Evolutionary conservation across 2,888 invertebrate species (phyloP).

Genomic region (Thyatira batis): DNA sequence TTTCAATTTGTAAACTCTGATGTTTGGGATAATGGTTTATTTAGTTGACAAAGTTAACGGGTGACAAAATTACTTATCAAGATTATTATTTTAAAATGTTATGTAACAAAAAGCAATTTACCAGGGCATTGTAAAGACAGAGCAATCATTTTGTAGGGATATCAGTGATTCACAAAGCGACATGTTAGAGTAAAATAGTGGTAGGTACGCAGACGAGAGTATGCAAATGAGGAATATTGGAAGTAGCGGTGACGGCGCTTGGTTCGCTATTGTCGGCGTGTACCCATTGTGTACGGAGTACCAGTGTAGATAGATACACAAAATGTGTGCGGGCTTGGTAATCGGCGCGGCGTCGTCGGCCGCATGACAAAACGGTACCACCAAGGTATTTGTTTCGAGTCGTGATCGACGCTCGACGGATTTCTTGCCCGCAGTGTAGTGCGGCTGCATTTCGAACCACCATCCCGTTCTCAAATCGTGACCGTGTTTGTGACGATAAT

Average conservation of each 20-base stretch:
- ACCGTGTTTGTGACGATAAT: conserved; percentile 27
- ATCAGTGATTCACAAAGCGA: conserved; percentile 44
- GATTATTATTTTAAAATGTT: neutral
- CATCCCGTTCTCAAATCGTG: conserved; percentile 21
- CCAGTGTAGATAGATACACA: conserved; percentile 12
- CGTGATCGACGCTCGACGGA: conserved; percentile 41
- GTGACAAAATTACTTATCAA: neutral
- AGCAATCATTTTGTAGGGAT: conserved; percentile 12
- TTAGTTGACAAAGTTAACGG: neutral
- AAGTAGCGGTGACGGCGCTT: conserved; percentile 56
- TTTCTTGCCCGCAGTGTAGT: conserved; percentile 31
- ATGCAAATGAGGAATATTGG: conserved; percentile 76
- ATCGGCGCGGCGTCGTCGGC: conserved; percentile 30
- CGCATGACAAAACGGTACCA: conserved; percentile 57
- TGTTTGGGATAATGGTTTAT: neutral
- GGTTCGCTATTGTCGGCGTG: conserved; percentile 56
- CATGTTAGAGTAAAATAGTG: conserved; percentile 42
- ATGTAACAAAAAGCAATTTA: neutral
- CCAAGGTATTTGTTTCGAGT: conserved; percentile 40
- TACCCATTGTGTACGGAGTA: conserved; percentile 41
- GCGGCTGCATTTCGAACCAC: conserved; percentile 20
- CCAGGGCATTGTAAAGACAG: neutral
- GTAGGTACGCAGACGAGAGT: conserved; percentile 48
- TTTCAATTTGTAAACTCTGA: conserved; percentile 34
- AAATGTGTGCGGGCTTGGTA: conserved; percentile 30